Conservation (phyloP, 2,888 invertebrate species). For the Pediacus dermestoides region DNA sequence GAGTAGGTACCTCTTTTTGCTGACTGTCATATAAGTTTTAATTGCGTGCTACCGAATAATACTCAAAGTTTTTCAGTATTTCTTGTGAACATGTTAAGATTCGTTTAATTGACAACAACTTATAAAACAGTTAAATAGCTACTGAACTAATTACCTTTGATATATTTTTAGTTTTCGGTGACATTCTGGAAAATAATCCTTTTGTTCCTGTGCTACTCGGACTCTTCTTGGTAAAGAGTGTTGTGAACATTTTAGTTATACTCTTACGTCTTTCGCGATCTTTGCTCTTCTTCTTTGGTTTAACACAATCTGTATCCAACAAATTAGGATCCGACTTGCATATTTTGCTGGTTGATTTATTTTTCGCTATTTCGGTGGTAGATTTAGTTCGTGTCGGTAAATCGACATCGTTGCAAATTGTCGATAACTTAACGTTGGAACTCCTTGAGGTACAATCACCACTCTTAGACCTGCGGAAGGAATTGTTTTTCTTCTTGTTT, state of each 20-base stretch:
- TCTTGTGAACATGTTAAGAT: no score
- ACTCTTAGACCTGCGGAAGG: conserved; percentile 42
- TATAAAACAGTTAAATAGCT: no score
- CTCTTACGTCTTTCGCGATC: conserved; percentile 74
- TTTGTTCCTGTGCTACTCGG: conserved; percentile 43
- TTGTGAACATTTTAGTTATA: conserved; percentile 79
- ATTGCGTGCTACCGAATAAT: no score
- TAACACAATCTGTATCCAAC: conserved; percentile 34
- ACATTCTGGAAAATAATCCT: conserved; percentile 57
- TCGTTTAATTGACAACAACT: no score
- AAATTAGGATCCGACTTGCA: conserved; percentile 49
- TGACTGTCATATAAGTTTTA: no score
- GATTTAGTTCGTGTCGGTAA: conserved; percentile 35
- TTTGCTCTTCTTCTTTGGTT: conserved; percentile 53
- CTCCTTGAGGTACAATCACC: conserved; percentile 31
- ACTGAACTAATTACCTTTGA: conserved; percentile 59
- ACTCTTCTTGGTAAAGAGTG: conserved; percentile 73
- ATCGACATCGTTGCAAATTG: conserved; percentile 9
- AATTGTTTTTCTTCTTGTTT: conserved; percentile 39
- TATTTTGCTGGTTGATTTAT: no score
- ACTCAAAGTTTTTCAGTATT: no score
- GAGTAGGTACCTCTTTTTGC: no score
- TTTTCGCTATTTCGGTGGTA: conserved; percentile 16
- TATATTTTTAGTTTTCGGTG: conserved; percentile 61
- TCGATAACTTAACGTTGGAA: conserved; percentile 9